A percentile compares a stretch with the other conserved stretches of the same genome.
Conservation (phyloP, 1,140 invertebrate species). For the Drosophila persimilis region DNA sequence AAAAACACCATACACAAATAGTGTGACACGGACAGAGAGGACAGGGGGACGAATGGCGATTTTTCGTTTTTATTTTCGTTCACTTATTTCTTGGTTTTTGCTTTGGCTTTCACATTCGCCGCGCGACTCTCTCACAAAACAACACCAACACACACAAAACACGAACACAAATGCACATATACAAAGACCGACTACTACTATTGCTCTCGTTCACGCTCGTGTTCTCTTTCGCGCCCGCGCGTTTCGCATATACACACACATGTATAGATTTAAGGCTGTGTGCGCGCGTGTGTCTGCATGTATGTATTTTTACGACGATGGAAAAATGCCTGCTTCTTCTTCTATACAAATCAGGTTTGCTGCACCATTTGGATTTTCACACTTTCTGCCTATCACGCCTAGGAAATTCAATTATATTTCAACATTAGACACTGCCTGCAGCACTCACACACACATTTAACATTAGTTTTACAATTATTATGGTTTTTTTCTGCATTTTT, state of each 20-base stretch:
- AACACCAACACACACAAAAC: conserved; percentile 35
- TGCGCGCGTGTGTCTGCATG: conserved; percentile 54
- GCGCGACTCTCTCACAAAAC: conserved; percentile 52
- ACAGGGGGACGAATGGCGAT: conserved; percentile 39
- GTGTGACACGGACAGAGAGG: conserved; percentile 32
- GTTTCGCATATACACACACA: conserved; percentile 51
- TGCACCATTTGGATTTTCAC: conserved; percentile 42
- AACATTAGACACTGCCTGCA: conserved; percentile 23
- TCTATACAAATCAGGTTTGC: conserved; percentile 67
- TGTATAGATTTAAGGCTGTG: conserved; percentile 24
- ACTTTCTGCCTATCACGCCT: conserved; percentile 28
- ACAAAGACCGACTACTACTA: neutral
- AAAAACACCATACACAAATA: conserved; percentile 14
- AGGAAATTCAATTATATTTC: conserved; percentile 29
- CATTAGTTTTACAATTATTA: conserved; percentile 58
- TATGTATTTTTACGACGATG: conserved; percentile 72
- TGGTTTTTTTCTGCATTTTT: conserved; percentile 57
- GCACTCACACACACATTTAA: conserved; percentile 53
- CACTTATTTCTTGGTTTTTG: conserved; percentile 81
- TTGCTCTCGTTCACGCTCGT: conserved; percentile 31
- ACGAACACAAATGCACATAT: conserved; percentile 43
- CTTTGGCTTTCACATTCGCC: conserved; percentile 77
- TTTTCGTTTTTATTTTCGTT: conserved; percentile 79
- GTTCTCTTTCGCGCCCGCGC: conserved; percentile 65
- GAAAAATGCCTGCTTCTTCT: conserved; percentile 75